Percentiles rank a stretch among this genome's conserved stretches.
phyloP scores from a whole-genome alignment of 2,113 vertebrate genomes.

The Spea multiplicata region DNA sequence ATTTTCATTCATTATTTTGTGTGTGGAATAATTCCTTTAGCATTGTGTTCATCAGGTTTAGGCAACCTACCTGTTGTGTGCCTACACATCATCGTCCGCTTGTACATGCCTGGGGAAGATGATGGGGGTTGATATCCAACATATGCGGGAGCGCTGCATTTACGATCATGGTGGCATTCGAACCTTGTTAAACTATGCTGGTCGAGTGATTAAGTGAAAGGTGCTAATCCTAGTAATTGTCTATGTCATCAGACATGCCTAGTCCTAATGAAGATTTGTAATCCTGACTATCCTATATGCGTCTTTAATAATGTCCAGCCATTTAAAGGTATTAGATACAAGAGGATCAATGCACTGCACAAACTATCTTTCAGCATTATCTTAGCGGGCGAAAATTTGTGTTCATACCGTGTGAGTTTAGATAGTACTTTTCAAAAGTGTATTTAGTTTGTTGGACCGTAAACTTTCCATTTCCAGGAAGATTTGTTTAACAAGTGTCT shows the following conservation, averaged over 20 bases:
- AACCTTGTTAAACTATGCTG: constrained; percentile 13
- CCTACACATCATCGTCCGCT: too few relatives aligned
- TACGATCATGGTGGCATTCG: neutral
- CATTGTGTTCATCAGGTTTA: too few relatives aligned
- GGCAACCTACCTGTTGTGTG: too few relatives aligned
- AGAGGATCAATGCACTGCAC: neutral
- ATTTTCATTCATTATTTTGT: neutral
- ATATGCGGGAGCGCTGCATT: too few relatives aligned
- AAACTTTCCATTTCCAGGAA: too few relatives aligned
- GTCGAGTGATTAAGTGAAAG: constrained; percentile 34
- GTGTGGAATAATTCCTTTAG: neutral
- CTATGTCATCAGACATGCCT: constrained; percentile 34
- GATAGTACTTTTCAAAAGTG: too few relatives aligned
- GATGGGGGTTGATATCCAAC: too few relatives aligned
- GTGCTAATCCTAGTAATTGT: constrained; percentile 42
- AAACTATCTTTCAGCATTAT: neutral
- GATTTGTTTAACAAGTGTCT: too few relatives aligned
- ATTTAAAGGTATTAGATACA: constrained; percentile 27
- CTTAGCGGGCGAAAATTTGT: too few relatives aligned
- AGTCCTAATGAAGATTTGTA: constrained; percentile 30
- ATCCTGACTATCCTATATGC: constrained; percentile 15
- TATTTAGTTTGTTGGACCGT: too few relatives aligned
- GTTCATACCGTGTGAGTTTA: too few relatives aligned
- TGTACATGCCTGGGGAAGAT: too few relatives aligned
- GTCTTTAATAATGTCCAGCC: constrained; percentile 24